Evolutionary conservation across 2,113 vertebrate species (phyloP).

Genomic region (Symphodus melops): DNA sequence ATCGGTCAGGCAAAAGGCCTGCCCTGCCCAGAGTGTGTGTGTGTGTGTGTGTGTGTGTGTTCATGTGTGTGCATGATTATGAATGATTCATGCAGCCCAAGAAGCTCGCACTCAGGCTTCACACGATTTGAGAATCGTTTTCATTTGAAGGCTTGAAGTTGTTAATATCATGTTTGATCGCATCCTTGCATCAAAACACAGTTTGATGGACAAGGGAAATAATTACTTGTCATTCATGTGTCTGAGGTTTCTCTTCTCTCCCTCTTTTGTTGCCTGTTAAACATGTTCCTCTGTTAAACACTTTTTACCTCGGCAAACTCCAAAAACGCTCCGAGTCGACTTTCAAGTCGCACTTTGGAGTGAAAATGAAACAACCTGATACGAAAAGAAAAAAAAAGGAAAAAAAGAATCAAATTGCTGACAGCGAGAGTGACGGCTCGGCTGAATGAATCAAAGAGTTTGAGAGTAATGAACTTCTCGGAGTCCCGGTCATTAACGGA

Average conservation of each 20-base stretch:
- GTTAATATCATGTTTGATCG: slow-evolving; percentile 84
- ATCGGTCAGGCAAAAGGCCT: slow-evolving; percentile 44
- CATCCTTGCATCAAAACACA: slow-evolving; percentile 83
- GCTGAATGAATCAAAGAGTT: slow-evolving; percentile 69
- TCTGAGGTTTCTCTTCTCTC: slow-evolving; percentile 75
- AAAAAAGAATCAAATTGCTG: background rate
- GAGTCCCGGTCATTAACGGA: slow-evolving; percentile 71
- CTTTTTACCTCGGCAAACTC: slow-evolving; percentile 59
- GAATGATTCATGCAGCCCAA: slow-evolving; percentile 59
- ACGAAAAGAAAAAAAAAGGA: background rate
- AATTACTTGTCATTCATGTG: slow-evolving; percentile 87
- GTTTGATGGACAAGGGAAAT: slow-evolving; percentile 85
- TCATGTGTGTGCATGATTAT: slow-evolving; percentile 41
- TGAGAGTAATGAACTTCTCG: slow-evolving; percentile 76
- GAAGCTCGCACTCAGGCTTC: slow-evolving; percentile 47
- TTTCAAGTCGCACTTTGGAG: slow-evolving; percentile 52
- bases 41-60: slow-evolving; percentile 7
- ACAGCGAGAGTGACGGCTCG: slow-evolving; percentile 17
- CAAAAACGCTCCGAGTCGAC: slow-evolving; percentile 51
- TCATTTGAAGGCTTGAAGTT: slow-evolving; percentile 80
- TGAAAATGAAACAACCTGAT: slow-evolving; percentile 37
- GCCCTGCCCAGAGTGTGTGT: slow-evolving; percentile 37
- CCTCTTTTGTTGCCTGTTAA: slow-evolving; percentile 76
- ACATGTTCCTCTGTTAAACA: slow-evolving; percentile 76
- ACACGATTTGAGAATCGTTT: slow-evolving; percentile 74